A percentile compares a stretch with the other conserved stretches of the same genome.
Evolutionary conservation across 2,797 vertebrate species (phyloP).

Genomic region (Pipistrellus nathusii): DNA sequence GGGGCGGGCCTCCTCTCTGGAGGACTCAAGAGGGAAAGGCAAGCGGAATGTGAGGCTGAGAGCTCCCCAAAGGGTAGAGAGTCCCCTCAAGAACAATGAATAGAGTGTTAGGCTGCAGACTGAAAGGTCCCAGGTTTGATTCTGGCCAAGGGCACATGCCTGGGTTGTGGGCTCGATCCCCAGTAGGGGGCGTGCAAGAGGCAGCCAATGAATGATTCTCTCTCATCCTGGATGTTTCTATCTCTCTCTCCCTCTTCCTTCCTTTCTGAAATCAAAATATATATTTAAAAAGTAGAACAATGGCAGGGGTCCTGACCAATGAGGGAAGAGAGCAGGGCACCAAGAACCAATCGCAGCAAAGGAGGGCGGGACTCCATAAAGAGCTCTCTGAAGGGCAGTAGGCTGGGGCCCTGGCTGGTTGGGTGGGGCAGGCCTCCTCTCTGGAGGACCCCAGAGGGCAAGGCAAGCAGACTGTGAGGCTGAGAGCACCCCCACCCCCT

Average conservation of each 20-base stretch:
- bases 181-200: too few species aligned
- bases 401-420: not conserved
- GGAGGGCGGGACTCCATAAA: not conserved
- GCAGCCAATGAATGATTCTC: too few species aligned
- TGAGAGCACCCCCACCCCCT: not conserved
- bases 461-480: accelerated
- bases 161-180: too few species aligned
- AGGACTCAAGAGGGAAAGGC: not conserved
- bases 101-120: too few species aligned
- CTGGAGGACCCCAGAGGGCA: not conserved
- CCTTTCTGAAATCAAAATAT: too few species aligned
- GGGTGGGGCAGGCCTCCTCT: not conserved
- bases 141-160: too few species aligned
- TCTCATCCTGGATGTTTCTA: too few species aligned
- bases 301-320: not conserved
- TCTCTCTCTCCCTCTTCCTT: too few species aligned
- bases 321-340: not conserved
- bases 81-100: too few species aligned
- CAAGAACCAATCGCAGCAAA: not conserved
- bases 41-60: accelerated
- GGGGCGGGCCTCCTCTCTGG: not conserved
- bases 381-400: too few species aligned
- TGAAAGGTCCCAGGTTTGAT: too few species aligned
- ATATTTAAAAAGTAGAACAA: too few species aligned
- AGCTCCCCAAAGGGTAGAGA: not conserved